Evolutionary conservation across 2,888 invertebrate genomes (phyloP).

Genomic region (Tetramorium bicarinatum): DNA sequence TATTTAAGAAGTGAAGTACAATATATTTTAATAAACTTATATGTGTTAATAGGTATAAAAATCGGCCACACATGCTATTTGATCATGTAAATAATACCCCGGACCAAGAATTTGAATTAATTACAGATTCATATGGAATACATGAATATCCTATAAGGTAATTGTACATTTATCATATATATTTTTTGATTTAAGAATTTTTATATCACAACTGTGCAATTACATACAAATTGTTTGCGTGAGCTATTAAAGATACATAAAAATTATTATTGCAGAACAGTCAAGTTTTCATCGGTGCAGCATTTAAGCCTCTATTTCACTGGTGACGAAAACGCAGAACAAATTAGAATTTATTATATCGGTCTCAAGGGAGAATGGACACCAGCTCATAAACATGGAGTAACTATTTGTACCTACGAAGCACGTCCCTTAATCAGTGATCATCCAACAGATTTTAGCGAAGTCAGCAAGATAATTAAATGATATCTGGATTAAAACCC

Average conservation of each 20-base stretch:
- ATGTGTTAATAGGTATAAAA: constrained; percentile 92
- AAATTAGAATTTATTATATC: constrained; percentile 96
- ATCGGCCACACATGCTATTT: constrained; percentile 97
- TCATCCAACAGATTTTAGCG: constrained; percentile 90
- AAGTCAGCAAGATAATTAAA: constrained; percentile 61
- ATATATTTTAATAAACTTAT: not conserved
- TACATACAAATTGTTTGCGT: constrained; percentile 34
- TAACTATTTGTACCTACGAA: constrained; percentile 97
- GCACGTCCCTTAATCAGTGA: constrained; percentile 94
- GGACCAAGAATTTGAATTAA: constrained; percentile 96
- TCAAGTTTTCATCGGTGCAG: constrained; percentile 95
- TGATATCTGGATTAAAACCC: constrained; percentile 53
- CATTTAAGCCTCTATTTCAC: constrained; percentile 97
- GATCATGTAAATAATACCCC: constrained; percentile 92
- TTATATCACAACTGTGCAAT: not conserved
- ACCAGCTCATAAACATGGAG: constrained; percentile 94
- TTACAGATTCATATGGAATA: constrained; percentile 92
- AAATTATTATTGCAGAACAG: constrained; percentile 89
- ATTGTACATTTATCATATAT: constrained; percentile 81
- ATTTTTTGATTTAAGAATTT: constrained; percentile 3
- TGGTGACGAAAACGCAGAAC: constrained; percentile 94
- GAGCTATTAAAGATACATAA: constrained; percentile 18
- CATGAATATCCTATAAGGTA: constrained; percentile 97
- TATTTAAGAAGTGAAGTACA: constrained; percentile 10
- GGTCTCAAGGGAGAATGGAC: constrained; percentile 97